Conservation (phyloP, 2,888 invertebrate species). For the Cremastinae sp. region DNA sequence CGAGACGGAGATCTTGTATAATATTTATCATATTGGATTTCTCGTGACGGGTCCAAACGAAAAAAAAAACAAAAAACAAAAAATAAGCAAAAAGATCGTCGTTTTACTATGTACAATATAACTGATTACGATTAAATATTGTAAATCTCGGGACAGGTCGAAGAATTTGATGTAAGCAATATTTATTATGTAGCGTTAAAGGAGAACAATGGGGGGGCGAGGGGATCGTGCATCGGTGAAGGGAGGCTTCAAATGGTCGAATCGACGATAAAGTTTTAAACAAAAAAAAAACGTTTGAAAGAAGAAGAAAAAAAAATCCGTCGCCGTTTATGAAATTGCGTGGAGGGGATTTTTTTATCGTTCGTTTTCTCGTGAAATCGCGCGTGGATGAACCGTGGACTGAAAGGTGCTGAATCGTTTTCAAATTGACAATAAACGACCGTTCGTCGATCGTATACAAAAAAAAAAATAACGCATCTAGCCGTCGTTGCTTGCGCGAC, state of each 20-base stretch:
- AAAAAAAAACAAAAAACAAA: conserved; percentile 28
- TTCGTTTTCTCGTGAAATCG: conserved; percentile 26
- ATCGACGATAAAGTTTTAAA: too few relatives aligned
- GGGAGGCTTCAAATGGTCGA: conserved; percentile 25
- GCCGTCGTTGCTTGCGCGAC: conserved; percentile 63
- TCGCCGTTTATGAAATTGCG: conserved; percentile 28
- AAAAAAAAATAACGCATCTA: conserved; percentile 28
- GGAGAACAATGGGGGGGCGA: conserved; percentile 1
- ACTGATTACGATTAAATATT: conserved; percentile 40
- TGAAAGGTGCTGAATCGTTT: conserved; percentile 74
- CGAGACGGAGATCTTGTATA: conserved; percentile 40
- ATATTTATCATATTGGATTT: conserved; percentile 70
- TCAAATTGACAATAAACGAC: conserved; percentile 78
- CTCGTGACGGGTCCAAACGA: conserved; percentile 77
- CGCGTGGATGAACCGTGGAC: conserved; percentile 50
- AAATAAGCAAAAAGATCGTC: conserved; percentile 62
- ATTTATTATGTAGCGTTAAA: conserved; percentile 65
- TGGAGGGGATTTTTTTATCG: conserved; percentile 22
- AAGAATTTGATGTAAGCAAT: conserved; percentile 69
- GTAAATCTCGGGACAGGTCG: conserved; percentile 44
- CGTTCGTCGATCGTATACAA: conserved; percentile 72
- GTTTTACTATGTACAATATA: conserved; percentile 69
- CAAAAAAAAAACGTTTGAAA: conserved; percentile 56
- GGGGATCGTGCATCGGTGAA: conserved; percentile 8
- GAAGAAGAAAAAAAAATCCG: conserved; percentile 49